Percentiles rank a stretch among this genome's conserved stretches.
phyloP scores from a whole-genome alignment of 2,888 invertebrate species.

The Limnephilus auricula region DNA sequence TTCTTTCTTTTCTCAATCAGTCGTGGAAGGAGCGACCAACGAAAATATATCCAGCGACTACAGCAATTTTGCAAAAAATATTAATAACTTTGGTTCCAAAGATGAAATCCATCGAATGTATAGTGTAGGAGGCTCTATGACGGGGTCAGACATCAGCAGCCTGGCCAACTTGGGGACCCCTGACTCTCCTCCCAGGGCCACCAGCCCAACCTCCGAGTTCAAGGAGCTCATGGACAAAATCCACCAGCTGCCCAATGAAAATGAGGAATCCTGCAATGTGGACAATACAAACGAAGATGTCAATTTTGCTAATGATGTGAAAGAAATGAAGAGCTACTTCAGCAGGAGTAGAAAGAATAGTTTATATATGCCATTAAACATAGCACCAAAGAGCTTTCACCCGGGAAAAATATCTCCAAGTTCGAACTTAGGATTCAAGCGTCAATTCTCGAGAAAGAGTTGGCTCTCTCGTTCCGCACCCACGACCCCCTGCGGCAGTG shows the following conservation, averaged over 20 bases:
- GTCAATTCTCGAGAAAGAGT: slow-evolving; percentile 73
- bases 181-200: slow-evolving; percentile 87
- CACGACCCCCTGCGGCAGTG: slow-evolving; percentile 84
- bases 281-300: slow-evolving; percentile 69
- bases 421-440: slow-evolving; percentile 61
- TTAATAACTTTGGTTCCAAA: slow-evolving; percentile 65
- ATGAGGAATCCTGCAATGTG: slow-evolving; percentile 61
- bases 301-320: slow-evolving; percentile 68
- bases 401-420: slow-evolving; percentile 68
- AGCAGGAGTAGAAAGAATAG: slow-evolving; percentile 81
- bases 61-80: slow-evolving; percentile 64
- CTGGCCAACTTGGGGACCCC: slow-evolving; percentile 82
- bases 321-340: slow-evolving; percentile 73
- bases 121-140: slow-evolving; percentile 72
- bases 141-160: slow-evolving; percentile 84
- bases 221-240: slow-evolving; percentile 86
- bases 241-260: slow-evolving; percentile 74
- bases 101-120: slow-evolving; percentile 63
- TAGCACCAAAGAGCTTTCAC: slow-evolving; percentile 70
- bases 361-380: slow-evolving; percentile 82
- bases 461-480: slow-evolving; percentile 88
- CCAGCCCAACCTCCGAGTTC: slow-evolving; percentile 88
- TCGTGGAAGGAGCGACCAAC: slow-evolving; percentile 55
- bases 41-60: slow-evolving; percentile 64
- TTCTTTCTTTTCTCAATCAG: slow-evolving; percentile 61